These are phyloP conservation scores for Balaenoptera acutorostrata DNA, from an alignment of 2,113 vertebrate species.

Conservation along the genomic window DNA sequence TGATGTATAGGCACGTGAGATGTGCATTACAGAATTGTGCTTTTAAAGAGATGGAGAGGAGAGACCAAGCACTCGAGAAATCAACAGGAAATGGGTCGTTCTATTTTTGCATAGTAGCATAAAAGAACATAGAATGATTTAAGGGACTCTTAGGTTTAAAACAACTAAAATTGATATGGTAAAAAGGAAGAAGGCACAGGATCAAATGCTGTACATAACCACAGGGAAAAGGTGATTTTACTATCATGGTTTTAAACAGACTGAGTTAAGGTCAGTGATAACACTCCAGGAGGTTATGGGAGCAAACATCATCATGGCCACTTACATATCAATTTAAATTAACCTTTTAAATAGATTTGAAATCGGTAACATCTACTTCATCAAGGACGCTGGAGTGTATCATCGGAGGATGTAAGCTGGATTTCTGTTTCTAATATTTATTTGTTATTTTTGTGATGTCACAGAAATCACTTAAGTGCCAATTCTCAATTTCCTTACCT, in stretches of 20 bases:
- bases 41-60: slow-evolving; percentile 4
- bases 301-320: neutral
- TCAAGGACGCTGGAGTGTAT: neutral
- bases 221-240: slow-evolving; percentile 29
- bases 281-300: neutral
- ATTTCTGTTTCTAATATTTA: neutral
- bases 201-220: slow-evolving; percentile 9
- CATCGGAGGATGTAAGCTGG: neutral
- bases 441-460: neutral
- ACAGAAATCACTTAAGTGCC: neutral
- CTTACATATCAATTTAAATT: neutral
- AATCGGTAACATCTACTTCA: neutral
- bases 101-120: slow-evolving; percentile 60
- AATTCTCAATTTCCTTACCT: neutral
- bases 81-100: slow-evolving; percentile 62
- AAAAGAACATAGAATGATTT: slow-evolving; percentile 52
- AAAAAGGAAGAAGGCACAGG: slow-evolving; percentile 23
- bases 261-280: neutral
- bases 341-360: neutral
- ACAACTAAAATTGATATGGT: slow-evolving; percentile 50
- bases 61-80: slow-evolving; percentile 39
- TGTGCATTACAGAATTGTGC: slow-evolving; percentile 30
- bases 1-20: slow-evolving; percentile 51
- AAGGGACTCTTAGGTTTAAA: slow-evolving; percentile 55
- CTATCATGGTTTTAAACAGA: slow-evolving; percentile 19